Evolutionary conservation across 1,140 invertebrate genomes (phyloP).

Genomic region (Bombus pyrosoma): DNA sequence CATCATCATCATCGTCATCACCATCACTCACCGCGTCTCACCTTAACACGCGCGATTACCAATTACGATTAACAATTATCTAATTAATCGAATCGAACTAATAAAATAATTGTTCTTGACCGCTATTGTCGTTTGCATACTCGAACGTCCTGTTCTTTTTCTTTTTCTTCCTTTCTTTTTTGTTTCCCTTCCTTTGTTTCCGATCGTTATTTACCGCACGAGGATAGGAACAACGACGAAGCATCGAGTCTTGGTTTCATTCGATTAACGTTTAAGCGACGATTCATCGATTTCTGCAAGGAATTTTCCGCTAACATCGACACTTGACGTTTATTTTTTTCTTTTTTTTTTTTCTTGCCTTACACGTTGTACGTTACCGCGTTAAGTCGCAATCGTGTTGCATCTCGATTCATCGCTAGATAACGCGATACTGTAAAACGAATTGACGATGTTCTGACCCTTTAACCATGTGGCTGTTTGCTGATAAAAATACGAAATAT

Average conservation of each 20-base stretch:
- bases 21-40: background rate
- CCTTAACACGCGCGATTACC: background rate
- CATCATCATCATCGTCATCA: accelerated
- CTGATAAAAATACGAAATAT: no score
- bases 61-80: background rate
- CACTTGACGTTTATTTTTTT: no score
- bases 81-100: constrained; percentile 16
- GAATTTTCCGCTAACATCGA: background rate
- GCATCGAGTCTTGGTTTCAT: background rate
- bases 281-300: background rate
- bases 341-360: background rate
- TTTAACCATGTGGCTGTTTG: background rate
- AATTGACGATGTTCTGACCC: background rate
- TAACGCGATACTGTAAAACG: constrained; percentile 26
- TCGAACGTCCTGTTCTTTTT: background rate
- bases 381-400: constrained; percentile 45
- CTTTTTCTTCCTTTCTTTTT: accelerated
- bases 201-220: no score
- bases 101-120: constrained; percentile 8
- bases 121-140: constrained; percentile 35
- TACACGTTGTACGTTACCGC: background rate
- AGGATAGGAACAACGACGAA: background rate
- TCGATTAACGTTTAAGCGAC: constrained; percentile 15
- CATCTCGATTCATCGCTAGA: constrained; percentile 21
- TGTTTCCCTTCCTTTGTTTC: background rate